A percentile compares a stretch with the other conserved stretches of the same genome.
These are phyloP conservation scores for Tridacna crocea DNA, from an alignment of 2,888 invertebrate genomes.

Conservation along the genomic window DNA sequence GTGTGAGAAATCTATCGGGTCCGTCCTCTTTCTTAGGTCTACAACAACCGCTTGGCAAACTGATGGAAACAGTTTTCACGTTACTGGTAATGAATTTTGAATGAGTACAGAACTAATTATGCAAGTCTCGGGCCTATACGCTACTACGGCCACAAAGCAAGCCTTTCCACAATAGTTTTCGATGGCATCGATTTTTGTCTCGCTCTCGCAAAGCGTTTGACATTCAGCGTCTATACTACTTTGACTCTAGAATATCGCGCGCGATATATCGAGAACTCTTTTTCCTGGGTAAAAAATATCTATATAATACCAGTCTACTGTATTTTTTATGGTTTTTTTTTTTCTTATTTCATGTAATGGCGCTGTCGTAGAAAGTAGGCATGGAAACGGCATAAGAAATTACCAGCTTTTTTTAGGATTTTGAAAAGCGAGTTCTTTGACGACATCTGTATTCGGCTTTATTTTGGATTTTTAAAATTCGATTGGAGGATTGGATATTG, in stretches of 20 bases:
- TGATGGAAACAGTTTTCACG: constrained; percentile 62
- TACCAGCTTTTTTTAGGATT: background rate
- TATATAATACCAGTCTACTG: constrained; percentile 16
- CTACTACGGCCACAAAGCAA: constrained; percentile 1
- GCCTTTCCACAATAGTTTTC: background rate
- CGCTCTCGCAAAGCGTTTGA: constrained; percentile 45
- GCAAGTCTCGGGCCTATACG: constrained; percentile 54
- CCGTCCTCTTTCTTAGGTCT: constrained; percentile 29
- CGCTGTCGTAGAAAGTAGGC: background rate
- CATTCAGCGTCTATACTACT: constrained; percentile 32
- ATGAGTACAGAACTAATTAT: constrained; percentile 72
- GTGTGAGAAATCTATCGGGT: constrained; percentile 29
- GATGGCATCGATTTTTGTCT: constrained; percentile 52
- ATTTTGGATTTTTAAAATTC: no score
- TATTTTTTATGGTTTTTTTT: constrained; percentile 8
- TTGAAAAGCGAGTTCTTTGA: no score
- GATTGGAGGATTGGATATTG: no score
- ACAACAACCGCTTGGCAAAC: constrained; percentile 36
- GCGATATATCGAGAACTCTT: background rate
- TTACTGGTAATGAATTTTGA: constrained; percentile 68
- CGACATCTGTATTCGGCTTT: no score
- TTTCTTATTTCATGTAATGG: constrained; percentile 3
- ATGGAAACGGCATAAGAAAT: background rate
- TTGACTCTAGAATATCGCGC: constrained; percentile 19
- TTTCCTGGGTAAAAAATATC: constrained; percentile 6